Evolutionary conservation across 2,888 invertebrate genomes (phyloP), one percentile per base, ranked within the genome.

Genomic region (Conomelus anceps): DNA sequence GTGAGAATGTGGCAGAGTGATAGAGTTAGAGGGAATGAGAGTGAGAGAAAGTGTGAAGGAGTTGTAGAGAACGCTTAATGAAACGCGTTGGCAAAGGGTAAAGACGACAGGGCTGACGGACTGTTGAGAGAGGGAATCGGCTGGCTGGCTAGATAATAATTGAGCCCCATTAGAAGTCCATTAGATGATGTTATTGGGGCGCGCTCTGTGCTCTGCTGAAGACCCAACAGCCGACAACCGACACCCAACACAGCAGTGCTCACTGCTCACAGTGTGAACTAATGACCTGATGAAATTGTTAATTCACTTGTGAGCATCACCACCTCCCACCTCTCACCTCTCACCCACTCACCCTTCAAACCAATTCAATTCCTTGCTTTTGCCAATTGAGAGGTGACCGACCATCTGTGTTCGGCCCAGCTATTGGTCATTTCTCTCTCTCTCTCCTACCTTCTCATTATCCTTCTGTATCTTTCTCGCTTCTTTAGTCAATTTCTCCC

Each of bases 321-420:
- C 87, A n/a, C 29, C 88, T 86, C 88, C 85, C 87, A 20, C 89
- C 86, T 63, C 4, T 29, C 87, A 86, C 88, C 88, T 85, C 24
- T 88, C 88, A 85, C 89, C 89, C 88, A 88, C 86, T n/a, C 89
- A 88, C 23, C 63, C 63, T 63, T 63, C 63, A 63, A n/a, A 63
- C 63, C 63, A n/a, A 63, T 63, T 63, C 63, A n/a, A 63, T 63
- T 63, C 63, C 63, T 63, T 63, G 63, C 63, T 63, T 63, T 63
- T n/a, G n/a, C 63, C 63, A 63, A 63, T 63, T 63, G 63, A 63
- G n/a, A 63, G 63, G 63, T 63, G 63, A 63, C 63, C 63, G 63
- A 63, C n/a, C 63, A 63, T 63, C 63, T 63, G 63, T 63, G 63
- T 63, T 6, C 13, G n/a, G 3, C 4, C 1, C n/a, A 3, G n/a